Percentiles rank a stretch among this genome's conserved stretches.
Evolutionary conservation across 2,888 invertebrate genomes (phyloP).

Genomic region (Clunio marinus): DNA sequence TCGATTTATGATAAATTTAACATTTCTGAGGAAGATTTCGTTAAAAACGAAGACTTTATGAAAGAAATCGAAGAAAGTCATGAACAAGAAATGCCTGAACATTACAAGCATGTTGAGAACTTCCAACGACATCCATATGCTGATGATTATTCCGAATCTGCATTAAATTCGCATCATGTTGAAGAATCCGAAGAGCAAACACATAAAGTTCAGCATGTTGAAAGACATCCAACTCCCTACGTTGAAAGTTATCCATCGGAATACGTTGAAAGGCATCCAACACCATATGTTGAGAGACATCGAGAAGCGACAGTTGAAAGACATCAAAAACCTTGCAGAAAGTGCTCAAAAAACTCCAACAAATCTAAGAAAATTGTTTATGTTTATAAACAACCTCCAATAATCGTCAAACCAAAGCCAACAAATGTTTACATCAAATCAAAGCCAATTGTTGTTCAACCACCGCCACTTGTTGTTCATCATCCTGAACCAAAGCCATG

Average conservation of each 20-base stretch:
- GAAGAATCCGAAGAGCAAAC: no score
- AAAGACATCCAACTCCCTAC: no score
- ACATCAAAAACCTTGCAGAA: neutral
- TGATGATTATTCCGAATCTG: neutral
- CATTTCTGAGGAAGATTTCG: constrained; percentile 16
- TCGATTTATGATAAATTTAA: constrained; percentile 14
- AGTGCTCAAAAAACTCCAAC: neutral
- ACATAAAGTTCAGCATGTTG: neutral
- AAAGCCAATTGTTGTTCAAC: constrained; percentile 36
- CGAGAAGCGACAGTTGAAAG: neutral
- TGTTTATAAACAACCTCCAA: constrained; percentile 39
- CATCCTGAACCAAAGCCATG: constrained; percentile 34
- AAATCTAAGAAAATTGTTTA: constrained; percentile 31
- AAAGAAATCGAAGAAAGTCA: neutral
- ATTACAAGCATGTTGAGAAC: neutral
- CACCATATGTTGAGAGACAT: neutral
- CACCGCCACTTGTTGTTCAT: constrained; percentile 35
- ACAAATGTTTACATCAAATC: constrained; percentile 35
- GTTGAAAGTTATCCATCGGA: no score
- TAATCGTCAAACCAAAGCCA: constrained; percentile 30
- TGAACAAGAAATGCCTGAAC: neutral
- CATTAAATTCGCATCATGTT: neutral
- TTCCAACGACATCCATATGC: neutral
- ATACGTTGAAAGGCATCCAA: no score
- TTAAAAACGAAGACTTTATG: no score